Evolutionary conservation across 2,113 vertebrate species (phyloP).

Genomic region (Cephalopterus ornatus): DNA sequence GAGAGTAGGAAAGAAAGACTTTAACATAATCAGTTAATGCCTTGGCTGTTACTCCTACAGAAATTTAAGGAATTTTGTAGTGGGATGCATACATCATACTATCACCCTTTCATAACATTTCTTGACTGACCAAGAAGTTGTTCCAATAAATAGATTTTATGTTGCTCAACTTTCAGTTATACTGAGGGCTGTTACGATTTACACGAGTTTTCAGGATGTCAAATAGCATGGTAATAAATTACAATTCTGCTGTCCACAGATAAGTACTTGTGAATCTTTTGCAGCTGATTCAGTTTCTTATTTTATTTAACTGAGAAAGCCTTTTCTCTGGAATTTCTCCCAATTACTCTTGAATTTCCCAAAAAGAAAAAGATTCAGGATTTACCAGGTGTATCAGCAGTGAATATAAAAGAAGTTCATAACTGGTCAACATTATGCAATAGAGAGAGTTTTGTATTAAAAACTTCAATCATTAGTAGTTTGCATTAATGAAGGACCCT

Average conservation of each 20-base stretch:
- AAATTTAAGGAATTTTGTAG: conserved; percentile 38
- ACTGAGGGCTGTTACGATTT: not conserved
- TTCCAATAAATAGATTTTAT: not conserved
- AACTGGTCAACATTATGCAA: not conserved
- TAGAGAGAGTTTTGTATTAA: not conserved
- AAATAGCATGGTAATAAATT: conserved; percentile 23
- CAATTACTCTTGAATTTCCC: not conserved
- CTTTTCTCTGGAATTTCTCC: not conserved
- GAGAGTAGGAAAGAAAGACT: not conserved
- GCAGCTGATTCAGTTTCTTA: not conserved
- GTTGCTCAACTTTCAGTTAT: not conserved
- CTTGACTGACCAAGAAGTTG: not conserved
- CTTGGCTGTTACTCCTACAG: not conserved
- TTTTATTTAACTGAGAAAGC: not conserved
- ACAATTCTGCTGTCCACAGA: not conserved
- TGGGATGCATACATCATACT: not conserved
- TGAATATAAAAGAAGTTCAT: not conserved
- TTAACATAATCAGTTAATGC: not conserved
- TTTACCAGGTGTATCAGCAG: not conserved
- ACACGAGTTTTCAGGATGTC: not conserved
- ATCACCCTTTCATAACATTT: not conserved
- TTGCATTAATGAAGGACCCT: not conserved
- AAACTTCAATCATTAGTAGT: not conserved
- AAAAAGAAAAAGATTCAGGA: not conserved
- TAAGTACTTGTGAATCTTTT: not conserved